Percentiles rank a stretch among this genome's conserved stretches.
phyloP scores from a whole-genome alignment of 1,140 invertebrate genomes.

The Drosophila guanche region DNA sequence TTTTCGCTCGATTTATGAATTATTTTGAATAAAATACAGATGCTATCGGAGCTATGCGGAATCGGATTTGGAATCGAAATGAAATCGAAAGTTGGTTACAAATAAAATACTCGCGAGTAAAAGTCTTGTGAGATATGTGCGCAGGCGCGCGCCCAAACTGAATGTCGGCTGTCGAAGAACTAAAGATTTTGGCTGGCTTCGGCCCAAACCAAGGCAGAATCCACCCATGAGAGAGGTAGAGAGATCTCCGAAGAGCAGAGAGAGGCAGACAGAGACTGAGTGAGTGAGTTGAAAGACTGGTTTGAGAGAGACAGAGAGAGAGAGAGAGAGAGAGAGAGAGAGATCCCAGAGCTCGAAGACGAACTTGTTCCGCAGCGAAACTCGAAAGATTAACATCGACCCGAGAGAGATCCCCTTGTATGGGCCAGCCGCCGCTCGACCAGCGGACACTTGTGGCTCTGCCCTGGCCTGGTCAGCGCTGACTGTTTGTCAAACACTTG shows the following conservation, averaged over 20 bases:
- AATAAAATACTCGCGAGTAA: slow-evolving; percentile 17
- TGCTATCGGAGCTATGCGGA: slow-evolving; percentile 11
- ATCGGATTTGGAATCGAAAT: slow-evolving; percentile 23
- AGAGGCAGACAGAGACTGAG: slow-evolving; percentile 3
- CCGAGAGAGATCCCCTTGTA: slow-evolving; percentile 44
- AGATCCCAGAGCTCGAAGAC: slow-evolving; percentile 23
- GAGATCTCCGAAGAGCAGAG: slow-evolving; percentile 4
- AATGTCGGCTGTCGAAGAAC: slow-evolving; percentile 82
- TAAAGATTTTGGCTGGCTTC: slow-evolving; percentile 67
- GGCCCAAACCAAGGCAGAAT: slow-evolving; percentile 64
- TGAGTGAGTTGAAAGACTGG: slow-evolving; percentile 45
- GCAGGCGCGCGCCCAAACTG: slow-evolving; percentile 83
- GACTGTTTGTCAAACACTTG: slow-evolving; percentile 71
- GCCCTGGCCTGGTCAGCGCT: too few species aligned
- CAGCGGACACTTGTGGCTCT: slow-evolving; percentile 46
- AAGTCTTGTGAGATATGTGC: slow-evolving; percentile 40
- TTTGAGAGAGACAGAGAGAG: slow-evolving; percentile 37
- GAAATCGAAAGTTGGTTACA: slow-evolving; percentile 52
- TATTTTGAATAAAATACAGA: slow-evolving; percentile 24
- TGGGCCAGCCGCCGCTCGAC: slow-evolving; percentile 27
- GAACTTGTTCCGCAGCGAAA: slow-evolving; percentile 60
- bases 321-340: slow-evolving; percentile 15
- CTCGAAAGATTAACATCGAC: slow-evolving; percentile 65
- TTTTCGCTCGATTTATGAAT: slow-evolving; percentile 41
- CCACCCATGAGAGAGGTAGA: slow-evolving; percentile 24